These are phyloP conservation scores for Zoanthus sansibaricus DNA, from an alignment of 92 coral and sea anemone species.

Conservation along the genomic window DNA sequence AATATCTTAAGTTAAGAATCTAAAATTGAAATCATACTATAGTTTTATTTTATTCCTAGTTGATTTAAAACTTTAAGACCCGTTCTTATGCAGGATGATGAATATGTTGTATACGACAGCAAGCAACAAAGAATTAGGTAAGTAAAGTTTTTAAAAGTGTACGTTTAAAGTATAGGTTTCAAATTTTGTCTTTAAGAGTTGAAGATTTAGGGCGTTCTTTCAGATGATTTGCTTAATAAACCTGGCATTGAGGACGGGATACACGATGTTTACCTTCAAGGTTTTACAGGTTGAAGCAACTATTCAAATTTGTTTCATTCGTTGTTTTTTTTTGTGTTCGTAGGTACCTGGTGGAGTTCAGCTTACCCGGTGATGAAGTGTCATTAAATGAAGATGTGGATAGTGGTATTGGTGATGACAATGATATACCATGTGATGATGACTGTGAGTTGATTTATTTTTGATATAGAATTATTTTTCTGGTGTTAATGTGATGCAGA, in stretches of 20 bases:
- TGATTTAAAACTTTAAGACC: too few species aligned
- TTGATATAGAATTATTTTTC: neutral
- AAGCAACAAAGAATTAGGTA: constrained; percentile 90
- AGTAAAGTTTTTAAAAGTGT: neutral
- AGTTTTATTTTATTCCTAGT: too few species aligned
- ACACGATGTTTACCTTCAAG: too few species aligned
- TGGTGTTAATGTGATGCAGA: neutral
- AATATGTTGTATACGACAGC: constrained; percentile 81
- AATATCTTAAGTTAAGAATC: too few species aligned
- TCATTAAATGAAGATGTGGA: constrained; percentile 65
- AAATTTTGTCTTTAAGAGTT: too few species aligned
- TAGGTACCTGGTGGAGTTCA: constrained; percentile 93
- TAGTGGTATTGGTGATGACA: constrained; percentile 71
- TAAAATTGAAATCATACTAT: too few species aligned
- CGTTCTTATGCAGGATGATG: constrained; percentile 73
- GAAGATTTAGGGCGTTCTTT: too few species aligned
- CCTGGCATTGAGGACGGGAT: too few species aligned
- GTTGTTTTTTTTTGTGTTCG: neutral
- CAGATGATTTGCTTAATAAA: too few species aligned
- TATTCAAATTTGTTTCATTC: neutral
- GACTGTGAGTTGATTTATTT: neutral
- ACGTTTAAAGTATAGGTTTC: too few species aligned
- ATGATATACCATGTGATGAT: constrained; percentile 33
- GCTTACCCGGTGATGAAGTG: constrained; percentile 69
- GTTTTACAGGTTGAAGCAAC: neutral